Evolutionary conservation across 2,888 invertebrate genomes (phyloP).

Genomic region (Mesoligia furuncula): DNA sequence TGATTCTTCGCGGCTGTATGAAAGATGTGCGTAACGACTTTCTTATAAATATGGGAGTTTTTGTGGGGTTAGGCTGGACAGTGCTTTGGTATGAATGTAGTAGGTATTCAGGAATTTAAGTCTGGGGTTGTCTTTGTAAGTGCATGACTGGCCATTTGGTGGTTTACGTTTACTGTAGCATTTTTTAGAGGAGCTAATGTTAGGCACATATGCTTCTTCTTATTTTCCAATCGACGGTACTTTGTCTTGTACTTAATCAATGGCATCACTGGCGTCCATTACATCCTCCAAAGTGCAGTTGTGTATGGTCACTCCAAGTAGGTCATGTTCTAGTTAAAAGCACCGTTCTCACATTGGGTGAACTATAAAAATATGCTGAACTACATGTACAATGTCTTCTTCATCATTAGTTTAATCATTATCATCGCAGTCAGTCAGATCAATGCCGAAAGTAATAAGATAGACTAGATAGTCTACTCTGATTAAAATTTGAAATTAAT

Average conservation of each 20-base stretch:
- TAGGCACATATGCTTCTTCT: neutral
- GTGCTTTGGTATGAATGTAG: slow-evolving; percentile 2
- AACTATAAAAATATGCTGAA: neutral
- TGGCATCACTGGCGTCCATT: neutral
- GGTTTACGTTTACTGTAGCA: neutral
- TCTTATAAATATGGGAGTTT: slow-evolving; percentile 36
- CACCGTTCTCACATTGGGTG: neutral
- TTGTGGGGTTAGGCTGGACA: slow-evolving; percentile 29
- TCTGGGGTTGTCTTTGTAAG: slow-evolving; percentile 20
- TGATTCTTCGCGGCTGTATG: slow-evolving; percentile 41
- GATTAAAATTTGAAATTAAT: too few species aligned
- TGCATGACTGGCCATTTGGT: slow-evolving; percentile 22
- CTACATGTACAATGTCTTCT: neutral
- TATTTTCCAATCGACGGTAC: neutral
- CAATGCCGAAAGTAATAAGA: neutral
- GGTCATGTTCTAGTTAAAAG: neutral
- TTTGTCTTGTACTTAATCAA: neutral
- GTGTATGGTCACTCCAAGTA: neutral
- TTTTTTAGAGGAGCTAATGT: neutral
- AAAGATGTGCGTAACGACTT: slow-evolving; percentile 51
- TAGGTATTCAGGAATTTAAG: slow-evolving; percentile 1
- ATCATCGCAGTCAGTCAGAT: neutral
- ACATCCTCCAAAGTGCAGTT: neutral
- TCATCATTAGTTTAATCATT: neutral
- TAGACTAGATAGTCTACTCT: too few species aligned